These are phyloP conservation scores for Drosophila takahashii DNA, from an alignment of 1,140 invertebrate genomes.

Conservation along the genomic window DNA sequence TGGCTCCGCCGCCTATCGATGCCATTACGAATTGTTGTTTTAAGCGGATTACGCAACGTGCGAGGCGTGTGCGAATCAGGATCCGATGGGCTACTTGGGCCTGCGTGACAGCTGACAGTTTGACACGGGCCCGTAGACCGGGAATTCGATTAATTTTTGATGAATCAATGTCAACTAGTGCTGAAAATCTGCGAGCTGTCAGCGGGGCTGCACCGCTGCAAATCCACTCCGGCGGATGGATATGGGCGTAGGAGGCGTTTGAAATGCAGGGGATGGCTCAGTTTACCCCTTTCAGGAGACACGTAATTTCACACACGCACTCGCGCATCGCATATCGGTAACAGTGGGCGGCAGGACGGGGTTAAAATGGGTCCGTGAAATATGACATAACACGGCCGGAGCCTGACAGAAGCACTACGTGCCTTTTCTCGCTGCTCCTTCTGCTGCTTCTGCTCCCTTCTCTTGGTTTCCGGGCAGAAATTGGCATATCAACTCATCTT, in stretches of 20 bases:
- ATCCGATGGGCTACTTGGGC: conserved; percentile 20
- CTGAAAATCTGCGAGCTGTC: conserved; percentile 78
- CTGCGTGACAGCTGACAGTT: conserved; percentile 68
- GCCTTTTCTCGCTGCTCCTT: conserved; percentile 12
- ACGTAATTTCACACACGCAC: conserved; percentile 58
- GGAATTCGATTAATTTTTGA: conserved; percentile 82
- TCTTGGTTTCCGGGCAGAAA: conserved; percentile 22
- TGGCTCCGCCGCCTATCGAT: conserved; percentile 43
- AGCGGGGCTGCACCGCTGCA: conserved; percentile 44
- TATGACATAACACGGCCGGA: conserved; percentile 61
- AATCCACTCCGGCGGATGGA: conserved; percentile 51
- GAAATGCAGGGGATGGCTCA: not conserved
- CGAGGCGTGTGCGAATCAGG: conserved; percentile 12
- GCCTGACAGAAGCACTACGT: conserved; percentile 39
- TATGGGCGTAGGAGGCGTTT: not conserved
- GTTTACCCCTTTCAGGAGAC: conserved; percentile 25
- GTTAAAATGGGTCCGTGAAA: conserved; percentile 40
- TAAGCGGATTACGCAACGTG: conserved; percentile 68
- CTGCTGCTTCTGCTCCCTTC: not conserved
- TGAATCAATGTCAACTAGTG: conserved; percentile 81
- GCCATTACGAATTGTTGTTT: conserved; percentile 64
- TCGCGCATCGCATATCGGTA: conserved; percentile 59
- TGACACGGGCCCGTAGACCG: conserved; percentile 42
- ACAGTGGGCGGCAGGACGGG: conserved; percentile 9
- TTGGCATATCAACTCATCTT: conserved; percentile 61